Evolutionary conservation across 1,140 invertebrate genomes (phyloP).

Genomic region (Drosophila mauritiana): DNA sequence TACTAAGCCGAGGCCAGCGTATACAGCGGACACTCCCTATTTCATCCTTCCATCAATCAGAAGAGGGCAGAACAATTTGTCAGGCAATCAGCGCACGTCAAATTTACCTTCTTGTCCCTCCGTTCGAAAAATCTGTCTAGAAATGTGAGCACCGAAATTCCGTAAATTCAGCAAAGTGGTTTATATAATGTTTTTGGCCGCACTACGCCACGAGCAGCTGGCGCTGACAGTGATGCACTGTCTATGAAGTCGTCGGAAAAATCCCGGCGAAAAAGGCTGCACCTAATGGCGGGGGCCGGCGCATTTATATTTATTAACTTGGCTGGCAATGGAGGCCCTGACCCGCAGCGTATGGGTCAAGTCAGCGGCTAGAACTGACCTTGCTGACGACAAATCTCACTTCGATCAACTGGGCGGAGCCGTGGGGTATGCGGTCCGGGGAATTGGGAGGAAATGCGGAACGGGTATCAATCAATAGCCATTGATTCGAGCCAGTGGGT

Average conservation of each 20-base stretch:
- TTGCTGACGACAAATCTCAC: constrained; percentile 64
- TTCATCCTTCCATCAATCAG: constrained; percentile 44
- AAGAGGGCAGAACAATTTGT: constrained; percentile 26
- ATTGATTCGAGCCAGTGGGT: constrained; percentile 57
- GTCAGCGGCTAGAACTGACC: constrained; percentile 37
- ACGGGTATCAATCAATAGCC: constrained; percentile 66
- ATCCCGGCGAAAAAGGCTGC: constrained; percentile 15
- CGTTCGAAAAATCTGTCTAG: neutral
- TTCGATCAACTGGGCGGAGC: constrained; percentile 57
- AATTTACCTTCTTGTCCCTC: too few species aligned
- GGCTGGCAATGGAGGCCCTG: constrained; percentile 40
- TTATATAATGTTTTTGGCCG: constrained; percentile 34
- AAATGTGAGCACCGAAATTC: constrained; percentile 10
- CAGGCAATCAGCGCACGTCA: too few species aligned
- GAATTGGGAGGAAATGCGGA: constrained; percentile 15
- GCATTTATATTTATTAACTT: constrained; percentile 76
- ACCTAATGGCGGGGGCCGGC: constrained; percentile 18
- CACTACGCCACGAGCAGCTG: constrained; percentile 33
- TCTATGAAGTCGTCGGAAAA: constrained; percentile 16
- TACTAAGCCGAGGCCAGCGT: neutral
- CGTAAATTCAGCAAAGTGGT: neutral
- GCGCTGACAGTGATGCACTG: constrained; percentile 55
- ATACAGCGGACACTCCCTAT: constrained; percentile 12
- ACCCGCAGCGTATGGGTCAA: constrained; percentile 25
- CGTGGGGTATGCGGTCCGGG: neutral